Evolutionary conservation across 2,888 invertebrate genomes (phyloP).

Genomic region (Oxycera nigricornis): DNA sequence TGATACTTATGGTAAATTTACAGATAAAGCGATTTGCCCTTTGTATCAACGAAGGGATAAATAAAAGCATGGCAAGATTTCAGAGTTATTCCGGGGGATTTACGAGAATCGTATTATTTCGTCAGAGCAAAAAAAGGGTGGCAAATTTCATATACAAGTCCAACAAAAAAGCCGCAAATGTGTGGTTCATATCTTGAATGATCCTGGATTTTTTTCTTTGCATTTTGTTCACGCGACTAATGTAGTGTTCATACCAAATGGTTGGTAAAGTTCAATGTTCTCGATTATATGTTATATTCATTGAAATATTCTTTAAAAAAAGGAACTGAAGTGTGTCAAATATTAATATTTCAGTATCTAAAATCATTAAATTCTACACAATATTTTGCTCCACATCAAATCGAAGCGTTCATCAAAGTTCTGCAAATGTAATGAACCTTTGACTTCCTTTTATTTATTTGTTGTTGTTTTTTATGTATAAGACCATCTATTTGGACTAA

Average conservation of each 20-base stretch:
- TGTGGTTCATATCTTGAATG: not conserved
- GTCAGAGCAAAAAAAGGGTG: not conserved
- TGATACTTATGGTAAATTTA: constrained; percentile 12
- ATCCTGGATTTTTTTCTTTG: not conserved
- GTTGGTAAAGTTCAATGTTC: too few relatives aligned
- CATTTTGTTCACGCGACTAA: not conserved
- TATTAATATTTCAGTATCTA: too few relatives aligned
- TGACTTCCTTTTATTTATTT: too few relatives aligned
- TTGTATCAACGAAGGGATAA: not conserved
- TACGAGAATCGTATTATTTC: not conserved
- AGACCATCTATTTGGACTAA: too few relatives aligned
- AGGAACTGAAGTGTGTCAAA: too few relatives aligned
- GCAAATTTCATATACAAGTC: not conserved
- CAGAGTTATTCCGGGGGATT: not conserved
- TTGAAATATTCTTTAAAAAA: too few relatives aligned
- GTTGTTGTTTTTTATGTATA: too few relatives aligned
- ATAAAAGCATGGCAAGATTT: not conserved
- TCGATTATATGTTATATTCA: too few relatives aligned
- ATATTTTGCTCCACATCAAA: too few relatives aligned
- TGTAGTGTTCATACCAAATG: not conserved
- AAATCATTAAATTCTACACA: too few relatives aligned
- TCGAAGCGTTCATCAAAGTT: too few relatives aligned
- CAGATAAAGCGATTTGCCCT: constrained; percentile 1
- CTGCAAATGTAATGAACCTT: too few relatives aligned
- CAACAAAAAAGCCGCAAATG: not conserved